These are phyloP conservation scores for Athene cunicularia DNA, from an alignment of 2,113 vertebrate genomes.

Conservation along the genomic window DNA sequence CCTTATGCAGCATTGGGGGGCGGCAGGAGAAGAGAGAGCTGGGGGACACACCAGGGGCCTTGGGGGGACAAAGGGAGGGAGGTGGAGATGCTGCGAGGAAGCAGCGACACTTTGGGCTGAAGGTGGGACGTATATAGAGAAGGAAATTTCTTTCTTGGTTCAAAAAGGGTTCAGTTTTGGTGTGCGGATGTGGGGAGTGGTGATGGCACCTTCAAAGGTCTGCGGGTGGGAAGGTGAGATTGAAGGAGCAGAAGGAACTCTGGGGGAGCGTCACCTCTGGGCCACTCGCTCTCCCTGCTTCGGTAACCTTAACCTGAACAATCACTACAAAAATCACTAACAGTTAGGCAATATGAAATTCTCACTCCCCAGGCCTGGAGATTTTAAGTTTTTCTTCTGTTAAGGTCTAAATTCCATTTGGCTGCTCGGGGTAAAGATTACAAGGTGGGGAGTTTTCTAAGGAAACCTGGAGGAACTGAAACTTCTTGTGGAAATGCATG, in stretches of 20 bases:
- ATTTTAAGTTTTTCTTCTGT: background rate
- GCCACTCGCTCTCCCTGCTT: background rate
- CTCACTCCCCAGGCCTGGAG: background rate
- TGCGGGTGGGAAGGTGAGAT: background rate
- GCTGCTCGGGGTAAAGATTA: background rate
- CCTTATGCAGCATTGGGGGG: fast-evolving
- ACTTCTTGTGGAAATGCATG: background rate
- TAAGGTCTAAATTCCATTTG: background rate
- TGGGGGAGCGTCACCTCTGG: background rate
- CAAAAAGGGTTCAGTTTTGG: background rate
- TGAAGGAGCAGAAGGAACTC: background rate
- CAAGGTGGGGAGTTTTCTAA: background rate
- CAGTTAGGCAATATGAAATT: background rate
- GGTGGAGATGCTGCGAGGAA: background rate
- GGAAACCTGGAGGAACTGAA: background rate
- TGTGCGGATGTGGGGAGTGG: background rate
- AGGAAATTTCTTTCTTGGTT: background rate
- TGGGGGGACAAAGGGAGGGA: background rate
- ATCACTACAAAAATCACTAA: background rate
- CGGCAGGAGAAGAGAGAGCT: background rate
- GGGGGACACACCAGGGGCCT: fast-evolving
- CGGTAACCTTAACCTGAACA: background rate
- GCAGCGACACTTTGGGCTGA: background rate
- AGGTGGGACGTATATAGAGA: background rate
- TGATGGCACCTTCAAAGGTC: background rate